A percentile compares a stretch with the other conserved stretches of the same genome.
Conservation (phyloP, 1,140 invertebrate species). For the Drosophila sulfurigaster region DNA sequence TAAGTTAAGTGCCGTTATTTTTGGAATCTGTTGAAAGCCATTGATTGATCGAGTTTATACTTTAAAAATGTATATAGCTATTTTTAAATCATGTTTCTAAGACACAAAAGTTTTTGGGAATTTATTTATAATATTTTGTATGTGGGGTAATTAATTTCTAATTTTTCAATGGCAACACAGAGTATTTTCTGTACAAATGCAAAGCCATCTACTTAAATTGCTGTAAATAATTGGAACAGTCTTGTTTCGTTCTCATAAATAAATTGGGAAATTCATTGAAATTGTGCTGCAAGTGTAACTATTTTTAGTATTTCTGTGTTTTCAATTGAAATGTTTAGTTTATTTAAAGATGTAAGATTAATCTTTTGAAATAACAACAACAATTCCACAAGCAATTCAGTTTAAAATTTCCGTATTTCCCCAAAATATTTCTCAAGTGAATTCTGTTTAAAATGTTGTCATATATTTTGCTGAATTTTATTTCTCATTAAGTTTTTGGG, state of each 20-base stretch:
- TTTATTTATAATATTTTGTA: not conserved
- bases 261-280: not conserved
- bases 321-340: too few species aligned
- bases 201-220: too few species aligned
- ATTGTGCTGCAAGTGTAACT: not conserved
- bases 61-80: not conserved
- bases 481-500: not conserved
- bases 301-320: not conserved
- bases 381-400: not conserved
- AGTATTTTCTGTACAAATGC: too few species aligned
- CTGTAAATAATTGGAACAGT: too few species aligned
- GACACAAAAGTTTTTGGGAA: too few species aligned
- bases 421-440: too few species aligned
- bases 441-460: too few species aligned
- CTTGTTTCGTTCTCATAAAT: not conserved
- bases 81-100: not conserved
- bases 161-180: not conserved
- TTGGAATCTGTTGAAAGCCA: too few species aligned
- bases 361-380: not conserved
- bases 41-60: too few species aligned
- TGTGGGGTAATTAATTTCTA: not conserved
- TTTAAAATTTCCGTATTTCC: too few species aligned
- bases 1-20: too few species aligned
- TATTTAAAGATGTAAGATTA: not conserved
- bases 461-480: not conserved